phyloP scores from a whole-genome alignment of 2,888 invertebrate species.

The Conops quadrifasciatus region DNA sequence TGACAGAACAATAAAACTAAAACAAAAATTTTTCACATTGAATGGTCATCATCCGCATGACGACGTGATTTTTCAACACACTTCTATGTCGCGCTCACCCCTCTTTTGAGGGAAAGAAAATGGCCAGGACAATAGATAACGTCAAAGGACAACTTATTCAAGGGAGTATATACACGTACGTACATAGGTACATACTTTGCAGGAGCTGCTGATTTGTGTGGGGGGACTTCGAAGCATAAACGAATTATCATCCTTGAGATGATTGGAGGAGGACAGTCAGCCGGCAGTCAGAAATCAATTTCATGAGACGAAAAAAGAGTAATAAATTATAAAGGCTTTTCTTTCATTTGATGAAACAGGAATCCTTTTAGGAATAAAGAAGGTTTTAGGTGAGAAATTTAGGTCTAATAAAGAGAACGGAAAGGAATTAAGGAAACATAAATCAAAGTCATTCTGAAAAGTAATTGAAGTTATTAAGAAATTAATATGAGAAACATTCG shows the following conservation, averaged over 20 bases:
- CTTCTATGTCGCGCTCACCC: too few relatives aligned
- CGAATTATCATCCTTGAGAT: slow-evolving; percentile 39
- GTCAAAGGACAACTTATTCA: too few relatives aligned
- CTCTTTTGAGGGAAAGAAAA: too few relatives aligned
- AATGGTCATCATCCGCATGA: too few relatives aligned
- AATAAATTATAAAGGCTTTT: slow-evolving; percentile 59
- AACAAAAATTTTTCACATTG: too few relatives aligned
- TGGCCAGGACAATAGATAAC: too few relatives aligned
- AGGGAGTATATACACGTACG: too few relatives aligned
- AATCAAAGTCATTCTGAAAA: slow-evolving; percentile 47
- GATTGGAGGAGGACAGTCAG: slow-evolving; percentile 55
- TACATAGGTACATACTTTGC: too few relatives aligned
- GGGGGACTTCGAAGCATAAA: too few relatives aligned
- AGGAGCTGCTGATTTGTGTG: too few relatives aligned
- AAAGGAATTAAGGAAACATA: slow-evolving; percentile 28
- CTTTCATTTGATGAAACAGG: slow-evolving; percentile 61
- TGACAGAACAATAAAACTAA: too few relatives aligned
- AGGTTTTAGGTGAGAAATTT: slow-evolving; percentile 2
- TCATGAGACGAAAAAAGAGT: slow-evolving; percentile 47
- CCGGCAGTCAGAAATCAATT: slow-evolving; percentile 42
- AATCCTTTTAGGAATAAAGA: slow-evolving; percentile 49
- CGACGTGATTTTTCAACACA: too few relatives aligned
- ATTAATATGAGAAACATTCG: slow-evolving; percentile 45
- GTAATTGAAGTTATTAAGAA: slow-evolving; percentile 47
- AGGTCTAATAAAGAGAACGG: slow-evolving; percentile 41